Percentiles rank a stretch among this genome's conserved stretches.
phyloP scores from a whole-genome alignment of 2,888 invertebrate genomes.

The Galeopsomyia nigrocyanea region DNA sequence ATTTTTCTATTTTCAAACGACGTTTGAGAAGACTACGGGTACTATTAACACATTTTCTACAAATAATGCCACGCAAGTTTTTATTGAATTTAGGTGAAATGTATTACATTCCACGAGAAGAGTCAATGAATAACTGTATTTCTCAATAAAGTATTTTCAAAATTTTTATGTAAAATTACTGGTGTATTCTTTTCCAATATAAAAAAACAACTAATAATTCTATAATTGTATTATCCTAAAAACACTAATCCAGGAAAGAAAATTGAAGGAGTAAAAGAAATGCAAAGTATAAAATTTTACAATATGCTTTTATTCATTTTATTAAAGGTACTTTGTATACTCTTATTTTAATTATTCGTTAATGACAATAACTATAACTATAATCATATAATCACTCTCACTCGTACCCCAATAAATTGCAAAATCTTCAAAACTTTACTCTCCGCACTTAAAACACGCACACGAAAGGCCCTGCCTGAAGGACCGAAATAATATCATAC shows the following conservation, averaged over 20 bases:
- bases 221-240: not conserved
- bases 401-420: constrained; percentile 52
- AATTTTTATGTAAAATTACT: too few species aligned
- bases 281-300: constrained; percentile 47
- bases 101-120: too few species aligned
- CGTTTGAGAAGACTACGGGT: too few species aligned
- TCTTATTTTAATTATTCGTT: constrained; percentile 40
- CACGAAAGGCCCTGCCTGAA: constrained; percentile 5
- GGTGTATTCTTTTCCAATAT: too few species aligned
- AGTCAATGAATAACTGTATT: too few species aligned
- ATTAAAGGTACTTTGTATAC: constrained; percentile 49
- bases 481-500: constrained; percentile 40
- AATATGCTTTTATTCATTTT: constrained; percentile 53
- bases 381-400: constrained; percentile 54
- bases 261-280: constrained; percentile 10
- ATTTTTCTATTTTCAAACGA: too few species aligned
- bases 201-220: constrained; percentile 10
- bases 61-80: too few species aligned
- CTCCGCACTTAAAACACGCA: constrained; percentile 15
- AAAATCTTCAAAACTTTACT: constrained; percentile 44
- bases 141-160: too few species aligned
- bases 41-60: too few species aligned
- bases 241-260: too few species aligned
- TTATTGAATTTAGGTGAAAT: too few species aligned
- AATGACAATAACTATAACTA: constrained; percentile 51